Percentiles rank a stretch among this genome's conserved stretches.
Conservation (phyloP, 2,113 vertebrate species). For the Neodon shergylaensis region DNA sequence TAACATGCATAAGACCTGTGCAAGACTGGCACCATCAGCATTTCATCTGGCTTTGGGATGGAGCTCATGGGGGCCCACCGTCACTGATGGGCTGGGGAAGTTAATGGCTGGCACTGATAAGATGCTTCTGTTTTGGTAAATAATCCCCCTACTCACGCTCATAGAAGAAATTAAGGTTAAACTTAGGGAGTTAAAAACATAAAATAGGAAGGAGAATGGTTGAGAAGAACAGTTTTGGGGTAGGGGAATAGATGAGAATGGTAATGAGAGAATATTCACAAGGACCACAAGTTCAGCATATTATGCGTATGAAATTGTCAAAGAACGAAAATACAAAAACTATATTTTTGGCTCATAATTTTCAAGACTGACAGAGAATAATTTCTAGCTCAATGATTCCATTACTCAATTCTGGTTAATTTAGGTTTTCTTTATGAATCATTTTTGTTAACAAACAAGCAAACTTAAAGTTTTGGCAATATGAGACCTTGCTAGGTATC, state of each 20-base stretch:
- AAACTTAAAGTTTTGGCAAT: neutral
- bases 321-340: neutral
- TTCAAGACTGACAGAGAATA: constrained; percentile 35
- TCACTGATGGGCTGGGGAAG: neutral
- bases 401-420: neutral
- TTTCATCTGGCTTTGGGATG: neutral
- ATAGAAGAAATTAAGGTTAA: neutral
- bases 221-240: neutral
- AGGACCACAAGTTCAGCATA: neutral
- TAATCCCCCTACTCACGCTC: rapidly evolving
- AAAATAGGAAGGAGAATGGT: neutral
- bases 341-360: constrained; percentile 7
- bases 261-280: neutral
- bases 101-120: neutral
- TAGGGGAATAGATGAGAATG: neutral
- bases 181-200: neutral
- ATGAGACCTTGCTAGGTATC: neutral
- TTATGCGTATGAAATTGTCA: neutral
- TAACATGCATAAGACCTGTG: too few relatives aligned
- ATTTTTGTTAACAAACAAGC: neutral
- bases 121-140: neutral
- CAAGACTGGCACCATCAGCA: neutral
- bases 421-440: constrained; percentile 3
- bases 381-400: constrained; percentile 6
- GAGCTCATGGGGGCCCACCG: neutral